phyloP scores from a whole-genome alignment of 30 jellyfish, hydroid and myxozoan genomes.

The Mastigias papua region DNA sequence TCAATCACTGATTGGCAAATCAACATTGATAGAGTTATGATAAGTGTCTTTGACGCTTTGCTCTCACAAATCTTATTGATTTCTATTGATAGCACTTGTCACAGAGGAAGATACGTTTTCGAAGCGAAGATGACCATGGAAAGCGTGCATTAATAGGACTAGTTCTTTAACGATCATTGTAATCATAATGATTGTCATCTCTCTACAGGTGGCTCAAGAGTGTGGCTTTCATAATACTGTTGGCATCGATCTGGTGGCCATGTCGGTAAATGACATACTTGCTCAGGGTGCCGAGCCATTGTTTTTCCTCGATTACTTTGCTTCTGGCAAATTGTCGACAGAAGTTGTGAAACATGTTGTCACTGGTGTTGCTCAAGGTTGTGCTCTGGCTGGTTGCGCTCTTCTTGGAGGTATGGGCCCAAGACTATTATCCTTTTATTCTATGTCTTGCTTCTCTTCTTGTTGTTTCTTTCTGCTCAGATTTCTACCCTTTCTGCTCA shows the following conservation, averaged over 20 bases:
- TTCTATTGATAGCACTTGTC: too few relatives aligned
- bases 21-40: too few relatives aligned
- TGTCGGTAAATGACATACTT: conserved; percentile 94
- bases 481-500: background rate
- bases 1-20: too few relatives aligned
- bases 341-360: conserved; percentile 83
- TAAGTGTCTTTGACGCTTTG: too few relatives aligned
- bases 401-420: conserved; percentile 95
- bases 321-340: conserved; percentile 85
- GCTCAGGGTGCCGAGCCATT: conserved; percentile 99
- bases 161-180: too few relatives aligned
- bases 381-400: conserved; percentile 94
- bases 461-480: background rate
- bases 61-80: too few relatives aligned
- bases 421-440: background rate
- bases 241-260: conserved; percentile 96
- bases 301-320: conserved; percentile 91
- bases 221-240: conserved; percentile 81
- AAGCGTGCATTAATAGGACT: too few relatives aligned
- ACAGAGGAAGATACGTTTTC: too few relatives aligned
- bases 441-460: background rate
- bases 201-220: conserved; percentile 78
- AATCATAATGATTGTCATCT: background rate
- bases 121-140: too few relatives aligned
- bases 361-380: conserved; percentile 96